Evolutionary conservation across 1,140 invertebrate species (phyloP), one percentile per base, ranked within the genome.

Genomic region (Bacillus rossius): DNA sequence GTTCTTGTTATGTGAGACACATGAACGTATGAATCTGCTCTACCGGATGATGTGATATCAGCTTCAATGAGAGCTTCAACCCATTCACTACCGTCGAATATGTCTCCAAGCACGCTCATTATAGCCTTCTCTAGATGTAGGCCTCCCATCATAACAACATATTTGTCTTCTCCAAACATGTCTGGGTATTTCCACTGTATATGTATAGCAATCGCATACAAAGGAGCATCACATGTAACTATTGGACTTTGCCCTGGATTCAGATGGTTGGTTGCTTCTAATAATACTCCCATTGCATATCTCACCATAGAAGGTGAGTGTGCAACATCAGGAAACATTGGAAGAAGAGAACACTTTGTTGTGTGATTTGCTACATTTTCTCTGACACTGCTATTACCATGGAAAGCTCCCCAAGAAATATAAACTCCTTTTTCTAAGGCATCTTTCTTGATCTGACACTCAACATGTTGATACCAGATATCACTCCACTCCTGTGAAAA

Each of bases 231-330:
- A 16, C 56, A 22, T 20, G 49, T 37, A 20, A 66, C 54, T 3
- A 65, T 60, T 43, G 64, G 63, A n/a, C 57, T 48, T 43, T 67
- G 61, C 13, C 48, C 55, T n/a, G 60, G 63, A 63, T 67, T 67
- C n/a, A 65, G 38, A 38, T 49, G 53, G 10, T 59, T 17, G 13
- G 53, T 48, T 34, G 59, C 42, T 8, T 56, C 16, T 41, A 34
- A 38, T n/a, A 62, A n/a, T n/a, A 63, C 40, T n/a, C 34, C 20
- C 51, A 62, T 63, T 3, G 19, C 53, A 57, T 62, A 60, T 17
- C 34, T 45, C 2, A 62, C 49, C 61, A 62, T 62, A 23, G 61
- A 37, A 17, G 40, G 7, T 37, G 59, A 41, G 13, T 55, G 20
- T n/a, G 61, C 34, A 23, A 57, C 40, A 34, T 62, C 53, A 26